These are phyloP conservation scores for Dendrocincla fuliginosa DNA, from an alignment of 2,797 vertebrate genomes.

Conservation along the genomic window DNA sequence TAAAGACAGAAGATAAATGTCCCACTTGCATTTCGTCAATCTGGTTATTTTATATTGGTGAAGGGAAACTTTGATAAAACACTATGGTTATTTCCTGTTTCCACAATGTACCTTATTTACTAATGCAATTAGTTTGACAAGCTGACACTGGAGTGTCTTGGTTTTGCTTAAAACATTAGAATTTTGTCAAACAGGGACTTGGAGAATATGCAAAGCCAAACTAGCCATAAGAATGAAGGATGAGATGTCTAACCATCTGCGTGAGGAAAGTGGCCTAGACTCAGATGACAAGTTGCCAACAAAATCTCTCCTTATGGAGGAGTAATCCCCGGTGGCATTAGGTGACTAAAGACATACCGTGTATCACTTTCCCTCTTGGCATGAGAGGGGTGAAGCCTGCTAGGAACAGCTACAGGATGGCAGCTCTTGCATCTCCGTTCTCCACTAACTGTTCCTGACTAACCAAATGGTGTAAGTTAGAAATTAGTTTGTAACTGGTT, in stretches of 20 bases:
- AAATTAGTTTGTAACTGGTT: neutral
- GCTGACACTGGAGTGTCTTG: neutral
- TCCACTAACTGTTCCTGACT: neutral
- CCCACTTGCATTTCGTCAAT: neutral
- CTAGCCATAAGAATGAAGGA: neutral
- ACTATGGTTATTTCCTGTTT: neutral
- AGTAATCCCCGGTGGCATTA: neutral
- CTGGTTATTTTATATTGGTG: neutral
- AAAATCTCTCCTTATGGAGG: neutral
- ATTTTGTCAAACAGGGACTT: neutral
- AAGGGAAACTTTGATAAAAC: constrained; percentile 11
- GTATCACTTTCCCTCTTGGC: neutral
- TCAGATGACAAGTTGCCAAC: neutral
- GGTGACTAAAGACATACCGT: neutral
- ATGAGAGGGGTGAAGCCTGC: neutral
- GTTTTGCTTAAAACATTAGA: neutral
- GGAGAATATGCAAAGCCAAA: neutral
- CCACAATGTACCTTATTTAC: neutral
- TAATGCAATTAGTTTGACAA: neutral
- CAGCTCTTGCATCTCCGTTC: neutral
- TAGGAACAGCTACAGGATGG: neutral
- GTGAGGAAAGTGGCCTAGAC: neutral
- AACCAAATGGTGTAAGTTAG: neutral
- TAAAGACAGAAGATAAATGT: neutral
- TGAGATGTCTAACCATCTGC: neutral